A percentile compares a stretch with the other conserved stretches of the same genome.
phyloP scores from a whole-genome alignment of 2,113 vertebrate genomes.

The Marmota monax region DNA sequence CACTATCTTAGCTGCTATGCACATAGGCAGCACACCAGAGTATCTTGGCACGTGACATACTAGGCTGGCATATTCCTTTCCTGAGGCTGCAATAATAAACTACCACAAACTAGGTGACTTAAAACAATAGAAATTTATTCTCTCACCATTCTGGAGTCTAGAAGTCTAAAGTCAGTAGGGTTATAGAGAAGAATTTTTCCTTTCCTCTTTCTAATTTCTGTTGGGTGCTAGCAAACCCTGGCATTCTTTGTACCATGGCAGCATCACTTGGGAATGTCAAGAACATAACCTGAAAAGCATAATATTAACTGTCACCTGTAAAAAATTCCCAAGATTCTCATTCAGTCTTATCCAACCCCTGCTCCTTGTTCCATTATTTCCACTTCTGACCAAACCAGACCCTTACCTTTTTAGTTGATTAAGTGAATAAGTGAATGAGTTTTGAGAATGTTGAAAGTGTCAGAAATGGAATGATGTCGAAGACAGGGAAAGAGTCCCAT shows the following conservation, averaged over 20 bases:
- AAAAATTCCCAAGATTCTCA: not conserved
- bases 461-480: not conserved
- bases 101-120: not conserved
- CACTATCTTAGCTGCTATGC: not conserved
- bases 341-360: not conserved
- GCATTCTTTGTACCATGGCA: not conserved
- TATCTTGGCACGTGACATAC: not conserved
- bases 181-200: not conserved
- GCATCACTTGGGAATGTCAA: not conserved
- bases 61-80: not conserved
- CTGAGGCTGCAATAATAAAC: not conserved
- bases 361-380: not conserved
- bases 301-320: not conserved
- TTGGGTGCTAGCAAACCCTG: not conserved
- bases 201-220: not conserved
- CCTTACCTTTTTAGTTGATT: conserved; percentile 3
- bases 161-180: not conserved
- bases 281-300: conserved; percentile 2
- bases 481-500: not conserved
- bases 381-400: not conserved
- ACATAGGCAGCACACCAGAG: not conserved
- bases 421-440: conserved; percentile 9
- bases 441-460: not conserved
- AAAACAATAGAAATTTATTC: not conserved
- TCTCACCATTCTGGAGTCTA: not conserved